These are phyloP conservation scores for Sebastes minor DNA, from an alignment of 2,797 vertebrate genomes.

Conservation along the genomic window DNA sequence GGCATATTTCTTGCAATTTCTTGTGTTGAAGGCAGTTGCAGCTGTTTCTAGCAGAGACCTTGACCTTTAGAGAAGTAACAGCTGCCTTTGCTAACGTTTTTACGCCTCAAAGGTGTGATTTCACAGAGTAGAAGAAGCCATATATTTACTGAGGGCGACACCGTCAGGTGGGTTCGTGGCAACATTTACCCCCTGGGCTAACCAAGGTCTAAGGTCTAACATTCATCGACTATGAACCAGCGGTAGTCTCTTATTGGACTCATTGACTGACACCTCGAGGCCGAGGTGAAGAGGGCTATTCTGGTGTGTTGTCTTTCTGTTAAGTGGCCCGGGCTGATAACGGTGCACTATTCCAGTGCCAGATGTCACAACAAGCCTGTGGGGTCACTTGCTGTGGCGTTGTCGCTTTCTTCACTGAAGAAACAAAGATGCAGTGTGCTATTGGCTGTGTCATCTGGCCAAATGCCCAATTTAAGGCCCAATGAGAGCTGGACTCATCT, in stretches of 20 bases:
- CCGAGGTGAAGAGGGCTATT: constrained; percentile 66
- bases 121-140: constrained; percentile 16
- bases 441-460: constrained; percentile 77
- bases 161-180: neutral
- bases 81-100: constrained; percentile 4
- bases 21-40: neutral
- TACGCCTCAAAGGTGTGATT: constrained; percentile 40
- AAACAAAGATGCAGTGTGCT: constrained; percentile 79
- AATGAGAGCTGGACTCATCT: constrained; percentile 24
- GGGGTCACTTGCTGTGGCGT: constrained; percentile 62
- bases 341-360: constrained; percentile 66
- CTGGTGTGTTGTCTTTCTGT: constrained; percentile 58
- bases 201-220: neutral
- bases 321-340: constrained; percentile 70
- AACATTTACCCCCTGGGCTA: neutral
- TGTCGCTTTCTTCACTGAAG: constrained; percentile 66
- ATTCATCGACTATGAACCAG: neutral
- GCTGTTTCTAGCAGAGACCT: constrained; percentile 8
- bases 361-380: constrained; percentile 71
- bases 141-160: constrained; percentile 20
- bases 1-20: too few relatives aligned
- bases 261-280: constrained; percentile 52
- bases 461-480: constrained; percentile 58
- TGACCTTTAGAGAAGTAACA: constrained; percentile 4
- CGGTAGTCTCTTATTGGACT: constrained; percentile 10